Conservation (phyloP, 37 sponge, comb jelly and placozoan species). For the Beroe ovata region DNA sequence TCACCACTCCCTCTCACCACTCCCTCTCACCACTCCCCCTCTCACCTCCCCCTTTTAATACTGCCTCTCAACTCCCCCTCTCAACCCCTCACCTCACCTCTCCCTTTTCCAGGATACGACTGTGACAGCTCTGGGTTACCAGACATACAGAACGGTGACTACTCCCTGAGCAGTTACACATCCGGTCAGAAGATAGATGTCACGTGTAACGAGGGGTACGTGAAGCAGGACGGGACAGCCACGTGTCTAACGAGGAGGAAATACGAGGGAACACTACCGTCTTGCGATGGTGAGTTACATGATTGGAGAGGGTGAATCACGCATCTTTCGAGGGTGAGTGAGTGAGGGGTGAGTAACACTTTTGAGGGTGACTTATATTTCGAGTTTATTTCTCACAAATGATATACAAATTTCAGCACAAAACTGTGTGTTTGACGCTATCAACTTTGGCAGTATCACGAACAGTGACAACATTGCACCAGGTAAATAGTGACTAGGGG, state of each 20-base stretch:
- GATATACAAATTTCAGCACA: not conserved
- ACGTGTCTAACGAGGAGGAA: not conserved
- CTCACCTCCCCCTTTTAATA: no score
- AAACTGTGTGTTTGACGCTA: not conserved
- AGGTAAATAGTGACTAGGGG: no score
- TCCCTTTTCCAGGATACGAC: not conserved
- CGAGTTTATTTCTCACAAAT: no score
- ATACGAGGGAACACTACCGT: not conserved
- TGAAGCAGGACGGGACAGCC: not conserved
- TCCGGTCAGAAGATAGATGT: not conserved
- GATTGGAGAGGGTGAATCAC: no score
- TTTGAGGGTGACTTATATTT: no score
- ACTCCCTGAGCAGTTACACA: not conserved
- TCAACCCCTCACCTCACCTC: not conserved
- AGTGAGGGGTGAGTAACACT: no score
- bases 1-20: no score
- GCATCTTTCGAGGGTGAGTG: no score
- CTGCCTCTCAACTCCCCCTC: no score
- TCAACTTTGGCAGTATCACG: not conserved
- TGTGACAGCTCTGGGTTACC: not conserved
- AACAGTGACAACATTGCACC: conserved; percentile 7
- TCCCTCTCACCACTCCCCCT: no score
- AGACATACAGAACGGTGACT: not conserved
- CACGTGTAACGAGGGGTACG: conserved; percentile 10
- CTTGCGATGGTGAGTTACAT: not conserved